These are phyloP conservation scores for Drosophila arawakana DNA, from an alignment of 1,140 invertebrate species.

Conservation along the genomic window DNA sequence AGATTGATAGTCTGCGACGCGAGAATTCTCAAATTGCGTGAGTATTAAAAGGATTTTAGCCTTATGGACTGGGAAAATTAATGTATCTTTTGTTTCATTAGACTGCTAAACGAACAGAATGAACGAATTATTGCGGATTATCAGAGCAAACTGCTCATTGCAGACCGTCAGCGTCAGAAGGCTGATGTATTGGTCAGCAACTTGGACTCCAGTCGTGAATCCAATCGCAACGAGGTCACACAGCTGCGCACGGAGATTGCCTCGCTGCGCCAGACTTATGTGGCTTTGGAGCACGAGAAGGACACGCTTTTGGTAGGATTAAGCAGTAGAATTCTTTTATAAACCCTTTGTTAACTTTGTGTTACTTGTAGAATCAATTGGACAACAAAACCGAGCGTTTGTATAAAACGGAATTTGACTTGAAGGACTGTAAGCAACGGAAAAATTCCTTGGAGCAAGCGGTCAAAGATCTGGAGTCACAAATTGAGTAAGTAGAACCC, in stretches of 20 bases:
- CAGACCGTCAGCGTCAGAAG: conserved; percentile 65
- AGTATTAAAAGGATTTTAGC: not conserved
- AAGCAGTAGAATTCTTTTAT: not conserved
- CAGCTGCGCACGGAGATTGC: conserved; percentile 66
- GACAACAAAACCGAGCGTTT: conserved; percentile 75
- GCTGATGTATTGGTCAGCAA: conserved; percentile 63
- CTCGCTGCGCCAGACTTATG: conserved; percentile 64
- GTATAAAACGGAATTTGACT: conserved; percentile 72
- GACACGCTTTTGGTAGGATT: conserved; percentile 68
- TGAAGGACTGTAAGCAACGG: conserved; percentile 66
- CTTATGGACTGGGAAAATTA: not conserved
- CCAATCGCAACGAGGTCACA: conserved; percentile 59
- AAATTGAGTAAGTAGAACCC: conserved; percentile 65
- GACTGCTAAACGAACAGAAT: conserved; percentile 78
- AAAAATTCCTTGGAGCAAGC: conserved; percentile 56
- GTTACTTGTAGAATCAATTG: conserved; percentile 60
- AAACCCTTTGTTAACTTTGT: not conserved
- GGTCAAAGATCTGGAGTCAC: conserved; percentile 65
- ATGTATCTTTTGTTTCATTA: conserved; percentile 15
- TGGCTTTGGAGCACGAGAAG: conserved; percentile 71
- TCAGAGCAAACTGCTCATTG: conserved; percentile 65
- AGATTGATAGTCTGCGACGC: conserved; percentile 50
- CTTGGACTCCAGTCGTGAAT: conserved; percentile 69
- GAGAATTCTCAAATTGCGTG: conserved; percentile 73
- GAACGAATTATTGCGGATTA: conserved; percentile 75